These are phyloP conservation scores for Phaetusa simplex DNA, from an alignment of 2,113 vertebrate species.

Conservation along the genomic window DNA sequence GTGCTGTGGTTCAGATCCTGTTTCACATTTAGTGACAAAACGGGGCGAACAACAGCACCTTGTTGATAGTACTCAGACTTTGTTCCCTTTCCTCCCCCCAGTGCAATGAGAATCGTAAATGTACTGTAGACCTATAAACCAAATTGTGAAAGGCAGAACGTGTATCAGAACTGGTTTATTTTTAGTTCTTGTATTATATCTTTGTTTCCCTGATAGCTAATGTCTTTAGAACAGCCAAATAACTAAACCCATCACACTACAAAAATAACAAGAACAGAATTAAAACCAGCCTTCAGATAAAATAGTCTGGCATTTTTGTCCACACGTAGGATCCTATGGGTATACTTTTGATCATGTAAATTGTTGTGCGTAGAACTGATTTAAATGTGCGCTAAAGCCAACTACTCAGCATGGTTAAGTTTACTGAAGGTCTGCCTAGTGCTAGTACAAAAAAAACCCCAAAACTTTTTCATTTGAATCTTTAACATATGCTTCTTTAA, in stretches of 20 bases:
- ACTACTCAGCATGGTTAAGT: not conserved
- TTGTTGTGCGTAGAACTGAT: not conserved
- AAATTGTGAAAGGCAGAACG: not conserved
- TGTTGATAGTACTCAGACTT: constrained; percentile 3
- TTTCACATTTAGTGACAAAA: constrained; percentile 27
- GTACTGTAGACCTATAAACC: not conserved
- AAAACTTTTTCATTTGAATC: not conserved
- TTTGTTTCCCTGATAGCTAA: not conserved
- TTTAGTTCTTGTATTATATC: not conserved
- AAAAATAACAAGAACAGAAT: constrained; percentile 11
- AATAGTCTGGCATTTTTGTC: not conserved
- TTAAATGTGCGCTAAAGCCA: not conserved
- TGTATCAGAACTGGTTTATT: not conserved
- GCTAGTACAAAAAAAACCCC: not conserved
- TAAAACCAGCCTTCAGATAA: not conserved
- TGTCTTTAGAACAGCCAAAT: not conserved
- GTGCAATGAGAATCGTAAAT: not conserved
- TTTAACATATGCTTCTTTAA: not conserved
- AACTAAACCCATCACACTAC: not conserved
- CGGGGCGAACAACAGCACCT: not conserved
- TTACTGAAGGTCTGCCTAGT: not conserved
- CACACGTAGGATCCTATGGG: not conserved
- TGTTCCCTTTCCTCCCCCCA: not conserved
- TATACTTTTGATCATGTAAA: not conserved
- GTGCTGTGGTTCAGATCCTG: not conserved